Percentiles rank a stretch among this genome's conserved stretches.
Evolutionary conservation across 2,888 invertebrate genomes (phyloP).

Genomic region (Nomada ferruginata): DNA sequence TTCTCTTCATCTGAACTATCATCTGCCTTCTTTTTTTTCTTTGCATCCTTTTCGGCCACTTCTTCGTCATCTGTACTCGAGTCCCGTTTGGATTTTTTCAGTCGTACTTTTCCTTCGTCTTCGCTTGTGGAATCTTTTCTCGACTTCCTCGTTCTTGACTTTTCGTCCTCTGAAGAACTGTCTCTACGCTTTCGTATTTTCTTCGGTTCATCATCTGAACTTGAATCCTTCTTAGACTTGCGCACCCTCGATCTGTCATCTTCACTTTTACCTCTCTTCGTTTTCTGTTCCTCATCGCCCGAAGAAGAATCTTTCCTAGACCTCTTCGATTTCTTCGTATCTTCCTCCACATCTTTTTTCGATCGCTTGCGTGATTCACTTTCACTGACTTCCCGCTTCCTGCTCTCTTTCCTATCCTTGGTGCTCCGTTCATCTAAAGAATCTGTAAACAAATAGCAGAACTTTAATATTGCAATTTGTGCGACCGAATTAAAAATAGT

Average conservation of each 20-base stretch:
- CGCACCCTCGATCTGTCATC: conserved; percentile 84
- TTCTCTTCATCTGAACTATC: conserved; percentile 86
- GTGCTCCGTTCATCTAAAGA: conserved; percentile 82
- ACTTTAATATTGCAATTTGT: background rate
- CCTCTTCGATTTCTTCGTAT: conserved; percentile 78
- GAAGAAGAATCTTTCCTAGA: conserved; percentile 80
- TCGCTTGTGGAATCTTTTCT: conserved; percentile 81
- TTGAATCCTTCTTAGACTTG: conserved; percentile 85
- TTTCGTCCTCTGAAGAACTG: conserved; percentile 87
- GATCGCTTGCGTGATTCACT: conserved; percentile 83
- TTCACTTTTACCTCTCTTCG: conserved; percentile 76
- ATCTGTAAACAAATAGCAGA: conserved; percentile 57
- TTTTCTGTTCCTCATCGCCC: conserved; percentile 79
- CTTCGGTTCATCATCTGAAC: conserved; percentile 87
- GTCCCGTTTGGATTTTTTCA: conserved; percentile 78
- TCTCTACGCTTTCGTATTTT: conserved; percentile 87
- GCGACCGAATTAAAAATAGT: background rate
- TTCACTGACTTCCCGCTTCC: conserved; percentile 83
- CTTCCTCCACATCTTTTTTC: conserved; percentile 84
- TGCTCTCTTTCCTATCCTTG: conserved; percentile 83
- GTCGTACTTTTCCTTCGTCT: conserved; percentile 77
- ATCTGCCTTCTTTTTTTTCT: conserved; percentile 87
- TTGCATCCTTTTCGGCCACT: conserved; percentile 87
- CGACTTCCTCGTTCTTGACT: conserved; percentile 85
- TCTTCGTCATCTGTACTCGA: conserved; percentile 87